Evolutionary conservation across 1,140 invertebrate species (phyloP), one percentile per base, ranked within the genome.

Genomic region (Octopus bimaculoides): DNA sequence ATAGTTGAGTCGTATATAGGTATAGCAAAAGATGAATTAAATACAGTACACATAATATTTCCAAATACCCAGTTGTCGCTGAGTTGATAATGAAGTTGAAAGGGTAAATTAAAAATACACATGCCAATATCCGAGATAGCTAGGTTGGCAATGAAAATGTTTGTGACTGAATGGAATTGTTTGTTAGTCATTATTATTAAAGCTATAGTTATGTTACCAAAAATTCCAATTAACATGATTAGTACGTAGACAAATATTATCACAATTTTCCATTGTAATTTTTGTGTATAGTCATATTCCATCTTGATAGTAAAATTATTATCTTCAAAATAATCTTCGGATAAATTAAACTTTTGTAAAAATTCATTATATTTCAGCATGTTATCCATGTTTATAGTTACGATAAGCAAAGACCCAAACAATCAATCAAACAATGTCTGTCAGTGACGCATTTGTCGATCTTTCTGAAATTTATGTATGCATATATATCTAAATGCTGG

Each of bases 141-240:
- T 77, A 99, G 91, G 88, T 98, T 98, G 20, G 95, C 95, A 85
- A 99, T 99, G 90, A 99, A 99, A 75, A 98, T 93, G 90, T 99
- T 99, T 54, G 98, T 99, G 0, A 99, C 97, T 0, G 96, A 98
- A 88, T 97, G 96, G 95, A 99, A 98, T 55, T 95, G 93, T 52
- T 93, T 93, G 88, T 97, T 98, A 17, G 94, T 92, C 1, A 94
- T 92, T 0, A 99, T 96, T 4, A 98, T 96, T 88, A 95, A 86
- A 9, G 90, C 85, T 53, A 99, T 97, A 12, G 99, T 90, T 1
- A 94, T 93, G 89, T 99, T 99, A 4, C 97, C 97, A 5, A 89
- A 74, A 78, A 89, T 86, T 55, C 89, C 89, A 75, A 90, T 77
- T 1, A 89, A 71, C 56, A 90, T 89, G 20, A 90, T 86, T 6